Percentiles rank a stretch among this genome's conserved stretches.
phyloP scores from a whole-genome alignment of 2,888 invertebrate genomes.

The Gastrophysa polygoni region DNA sequence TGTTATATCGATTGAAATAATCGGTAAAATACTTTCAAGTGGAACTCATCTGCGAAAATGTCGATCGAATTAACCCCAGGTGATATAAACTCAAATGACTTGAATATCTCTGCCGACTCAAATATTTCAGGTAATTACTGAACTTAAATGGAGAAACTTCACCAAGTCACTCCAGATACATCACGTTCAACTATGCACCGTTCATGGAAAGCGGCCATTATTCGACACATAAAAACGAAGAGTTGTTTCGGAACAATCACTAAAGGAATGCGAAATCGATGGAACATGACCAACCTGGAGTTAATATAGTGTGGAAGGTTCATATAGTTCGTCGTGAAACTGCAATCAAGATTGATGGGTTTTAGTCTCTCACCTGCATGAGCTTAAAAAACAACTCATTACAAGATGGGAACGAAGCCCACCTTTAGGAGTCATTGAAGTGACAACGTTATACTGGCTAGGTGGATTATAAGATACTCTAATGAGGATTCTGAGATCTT shows the following conservation, averaged over 20 bases:
- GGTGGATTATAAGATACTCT: slow-evolving; percentile 32
- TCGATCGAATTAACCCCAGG: not conserved
- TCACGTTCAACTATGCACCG: slow-evolving; percentile 28
- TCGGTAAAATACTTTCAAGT: too few species aligned
- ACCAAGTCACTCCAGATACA: slow-evolving; percentile 28
- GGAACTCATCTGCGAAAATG: not conserved
- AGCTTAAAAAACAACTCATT: too few species aligned
- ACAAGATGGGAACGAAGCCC: too few species aligned
- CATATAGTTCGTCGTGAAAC: not conserved
- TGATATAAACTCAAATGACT: not conserved
- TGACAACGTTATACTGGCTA: slow-evolving; percentile 40
- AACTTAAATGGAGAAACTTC: slow-evolving; percentile 34
- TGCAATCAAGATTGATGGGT: not conserved
- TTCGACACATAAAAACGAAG: slow-evolving; percentile 35
- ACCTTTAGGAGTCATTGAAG: too few species aligned
- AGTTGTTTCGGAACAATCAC: slow-evolving; percentile 40
- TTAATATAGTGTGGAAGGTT: not conserved
- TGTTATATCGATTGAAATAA: too few species aligned
- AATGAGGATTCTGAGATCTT: not conserved
- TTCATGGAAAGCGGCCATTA: slow-evolving; percentile 29
- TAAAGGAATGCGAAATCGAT: slow-evolving; percentile 33
- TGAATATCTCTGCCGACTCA: not conserved
- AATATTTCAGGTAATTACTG: slow-evolving; percentile 34
- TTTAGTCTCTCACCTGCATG: too few species aligned
- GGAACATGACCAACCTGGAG: not conserved